Evolutionary conservation across 30 jellyfish, hydroid and myxozoan species (phyloP), one percentile per base, ranked within the genome.

Genomic region (Cassiopea xamachana): DNA sequence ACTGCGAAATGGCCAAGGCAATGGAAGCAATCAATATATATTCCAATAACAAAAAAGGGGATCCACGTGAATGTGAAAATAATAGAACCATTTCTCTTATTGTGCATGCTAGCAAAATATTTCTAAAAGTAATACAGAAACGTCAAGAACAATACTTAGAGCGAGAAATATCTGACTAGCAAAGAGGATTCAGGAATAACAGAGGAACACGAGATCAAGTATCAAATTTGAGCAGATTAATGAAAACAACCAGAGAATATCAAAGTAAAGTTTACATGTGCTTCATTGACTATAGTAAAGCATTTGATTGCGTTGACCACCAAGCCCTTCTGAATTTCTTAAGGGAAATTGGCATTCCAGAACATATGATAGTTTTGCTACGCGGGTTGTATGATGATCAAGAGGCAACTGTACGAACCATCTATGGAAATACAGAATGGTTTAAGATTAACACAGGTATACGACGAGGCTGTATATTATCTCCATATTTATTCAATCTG

Each of bases 271-370:
- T 69, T 69, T 69, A 69, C 78, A 69, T 69, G 78, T 69, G 78
- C 14, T 46, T 44, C 84, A 48, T 75, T 48, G 68, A 75, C 49
- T 46, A 75, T 75, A 75, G 84, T 44, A 44, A 80, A 55, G 89
- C 89, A 12, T 80, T 48, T 61, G 78, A 60, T 61, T 49, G 89
- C 89, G 78, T 80, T 1, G 62, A 58, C 89, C 90, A 82, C 77
- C 83, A 60, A 27, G 70, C 81, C 75, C 90, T 64, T 39, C 69
- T 4, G 68, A 82, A 58, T 82, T 46, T 48, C 70, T 69, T 82
- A 67, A 44, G 90, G 90, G 45, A 59, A 39, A 82, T 82, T 62
- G 62, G 69, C 90, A 82, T 82, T 82, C 90, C 86, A 59, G 90
- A 82, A 60, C 90, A 82, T 46, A 60, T 64, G 83, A 82, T 82